Conservation (phyloP, 1,140 invertebrate genomes). For the Polyergus mexicanus region DNA sequence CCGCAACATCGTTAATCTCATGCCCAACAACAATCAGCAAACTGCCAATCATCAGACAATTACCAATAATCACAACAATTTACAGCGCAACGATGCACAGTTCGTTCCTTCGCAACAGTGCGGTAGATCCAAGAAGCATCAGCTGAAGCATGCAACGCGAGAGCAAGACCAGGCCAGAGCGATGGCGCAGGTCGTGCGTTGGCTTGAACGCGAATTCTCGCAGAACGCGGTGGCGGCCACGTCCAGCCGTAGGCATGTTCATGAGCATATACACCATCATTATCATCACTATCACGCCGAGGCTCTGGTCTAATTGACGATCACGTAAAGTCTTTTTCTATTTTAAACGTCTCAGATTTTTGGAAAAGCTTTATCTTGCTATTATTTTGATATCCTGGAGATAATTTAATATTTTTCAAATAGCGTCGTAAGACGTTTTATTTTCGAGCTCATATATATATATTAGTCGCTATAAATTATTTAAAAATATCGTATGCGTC, state of each 20-base stretch:
- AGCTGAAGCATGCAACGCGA: conserved; percentile 89
- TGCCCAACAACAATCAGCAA: conserved; percentile 66
- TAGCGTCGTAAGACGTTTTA: conserved; percentile 25
- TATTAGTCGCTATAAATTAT: neutral
- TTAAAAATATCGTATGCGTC: no score
- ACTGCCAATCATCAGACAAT: conserved; percentile 60
- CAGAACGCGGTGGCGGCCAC: conserved; percentile 80
- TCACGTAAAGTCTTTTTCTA: neutral
- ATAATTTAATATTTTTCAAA: conserved; percentile 35
- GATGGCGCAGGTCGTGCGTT: conserved; percentile 90
- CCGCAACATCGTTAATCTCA: conserved; percentile 55
- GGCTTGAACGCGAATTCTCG: conserved; percentile 88
- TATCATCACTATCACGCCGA: conserved; percentile 91
- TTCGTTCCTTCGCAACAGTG: conserved; percentile 76
- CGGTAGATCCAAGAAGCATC: conserved; percentile 86
- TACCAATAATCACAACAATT: conserved; percentile 76
- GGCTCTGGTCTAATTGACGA: conserved; percentile 78
- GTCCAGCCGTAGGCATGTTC: conserved; percentile 88
- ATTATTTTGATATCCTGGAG: neutral
- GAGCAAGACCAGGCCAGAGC: conserved; percentile 90
- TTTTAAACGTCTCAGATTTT: neutral
- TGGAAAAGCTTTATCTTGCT: neutral
- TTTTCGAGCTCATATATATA: conserved; percentile 7
- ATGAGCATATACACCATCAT: conserved; percentile 94
- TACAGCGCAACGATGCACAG: conserved; percentile 76